A percentile compares a stretch with the other conserved stretches of the same genome.
Evolutionary conservation across 2,113 vertebrate species (phyloP).

Genomic region (Laticauda colubrina): DNA sequence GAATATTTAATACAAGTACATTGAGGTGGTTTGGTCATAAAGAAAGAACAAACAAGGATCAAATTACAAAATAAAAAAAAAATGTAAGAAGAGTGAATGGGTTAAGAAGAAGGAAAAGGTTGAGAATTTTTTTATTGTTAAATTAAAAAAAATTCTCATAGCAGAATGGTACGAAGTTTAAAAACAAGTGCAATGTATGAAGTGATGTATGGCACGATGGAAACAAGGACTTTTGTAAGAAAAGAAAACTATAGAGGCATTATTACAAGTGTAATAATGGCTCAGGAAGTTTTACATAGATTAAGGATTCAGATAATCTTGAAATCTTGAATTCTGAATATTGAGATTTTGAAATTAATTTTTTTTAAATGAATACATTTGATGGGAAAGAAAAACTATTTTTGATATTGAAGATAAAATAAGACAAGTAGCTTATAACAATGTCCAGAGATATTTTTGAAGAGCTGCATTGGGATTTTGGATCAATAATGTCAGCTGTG

Average conservation of each 20-base stretch:
- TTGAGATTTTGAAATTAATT: neutral
- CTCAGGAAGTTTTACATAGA: neutral
- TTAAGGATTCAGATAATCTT: neutral
- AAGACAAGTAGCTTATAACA: neutral
- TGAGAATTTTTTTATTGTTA: neutral
- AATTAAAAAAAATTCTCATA: neutral
- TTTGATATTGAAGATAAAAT: neutral
- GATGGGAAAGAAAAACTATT: neutral
- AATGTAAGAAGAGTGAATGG: neutral
- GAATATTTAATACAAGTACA: neutral
- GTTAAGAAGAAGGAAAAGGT: neutral
- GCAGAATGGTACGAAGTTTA: neutral
- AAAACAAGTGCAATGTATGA: neutral
- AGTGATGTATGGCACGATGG: neutral
- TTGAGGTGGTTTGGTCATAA: neutral
- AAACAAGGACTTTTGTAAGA: neutral
- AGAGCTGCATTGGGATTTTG: neutral
- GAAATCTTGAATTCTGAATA: neutral
- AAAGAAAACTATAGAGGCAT: neutral
- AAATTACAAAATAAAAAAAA: neutral
- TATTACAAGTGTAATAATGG: neutral
- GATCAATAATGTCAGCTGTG: neutral
- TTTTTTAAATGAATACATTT: neutral
- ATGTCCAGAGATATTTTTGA: neutral
- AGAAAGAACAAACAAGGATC: neutral